Evolutionary conservation across 2,113 vertebrate genomes (phyloP).

Genomic region (Laticauda laticaudata): DNA sequence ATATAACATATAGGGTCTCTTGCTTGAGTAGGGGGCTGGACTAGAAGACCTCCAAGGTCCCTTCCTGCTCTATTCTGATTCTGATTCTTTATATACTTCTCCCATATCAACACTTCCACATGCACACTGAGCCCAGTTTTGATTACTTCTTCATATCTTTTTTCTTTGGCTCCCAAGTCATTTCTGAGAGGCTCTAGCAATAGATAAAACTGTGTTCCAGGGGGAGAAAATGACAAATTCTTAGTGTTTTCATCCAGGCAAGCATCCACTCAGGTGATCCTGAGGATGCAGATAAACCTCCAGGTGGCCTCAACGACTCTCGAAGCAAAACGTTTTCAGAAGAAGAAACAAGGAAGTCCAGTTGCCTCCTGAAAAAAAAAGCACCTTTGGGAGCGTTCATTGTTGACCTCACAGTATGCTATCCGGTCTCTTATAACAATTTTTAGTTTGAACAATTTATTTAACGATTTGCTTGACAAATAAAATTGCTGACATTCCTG

Average conservation of each 20-base stretch:
- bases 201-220: not conserved
- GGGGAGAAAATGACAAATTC: not conserved
- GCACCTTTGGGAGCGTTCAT: not conserved
- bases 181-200: not conserved
- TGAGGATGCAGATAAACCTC: too few species aligned
- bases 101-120: not conserved
- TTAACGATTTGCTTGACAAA: conserved; percentile 46
- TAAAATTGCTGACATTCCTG: conserved; percentile 55
- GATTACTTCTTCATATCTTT: not conserved
- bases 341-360: too few species aligned
- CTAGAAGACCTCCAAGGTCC: too few species aligned
- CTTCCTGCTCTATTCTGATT: too few species aligned
- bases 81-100: not conserved
- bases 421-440: conserved; percentile 1
- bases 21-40: too few species aligned
- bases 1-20: too few species aligned
- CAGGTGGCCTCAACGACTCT: too few species aligned
- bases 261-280: too few species aligned
- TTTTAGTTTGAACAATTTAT: not conserved
- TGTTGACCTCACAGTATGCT: conserved; percentile 7
- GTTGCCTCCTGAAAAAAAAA: too few species aligned
- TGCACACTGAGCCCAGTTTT: not conserved
- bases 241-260: not conserved
- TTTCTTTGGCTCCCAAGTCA: not conserved
- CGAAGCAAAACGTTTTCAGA: too few species aligned